Evolutionary conservation across 1,140 invertebrate species (phyloP), one percentile per base, ranked within the genome.

Genomic region (Oreohelix idahoensis): DNA sequence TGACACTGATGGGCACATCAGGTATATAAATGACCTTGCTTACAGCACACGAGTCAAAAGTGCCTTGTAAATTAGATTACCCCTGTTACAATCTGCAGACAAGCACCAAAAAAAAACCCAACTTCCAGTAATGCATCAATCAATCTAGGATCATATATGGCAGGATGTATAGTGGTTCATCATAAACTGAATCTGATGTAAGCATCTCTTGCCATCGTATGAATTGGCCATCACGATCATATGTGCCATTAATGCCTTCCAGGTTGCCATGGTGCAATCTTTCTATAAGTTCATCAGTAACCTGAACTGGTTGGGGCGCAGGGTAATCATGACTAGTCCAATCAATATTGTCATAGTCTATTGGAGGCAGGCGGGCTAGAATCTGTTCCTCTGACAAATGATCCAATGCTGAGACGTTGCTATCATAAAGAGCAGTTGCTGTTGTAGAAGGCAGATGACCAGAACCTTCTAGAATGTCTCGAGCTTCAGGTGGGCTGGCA

Each of bases 151-250:
- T 73, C 69, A 97, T 96, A 94, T 98, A 98, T 94, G 97, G 97
- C 95, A 97, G 94, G 94, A 97, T 96, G 93, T 95, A 95, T 92
- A 97, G 94, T 88, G 94, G 93, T 92, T 96, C 95, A 89, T 94
- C 95, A 92, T 94, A 94, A 89, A 94, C 95, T 87, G 94, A 95
- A 91, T 93, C 94, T 92, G 93, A 94, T 86, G 94, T 94, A 85
- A 95, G 93, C 92, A 95, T 95, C 93, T 97, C 95, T 91, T 96
- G 95, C 96, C 96, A 97, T 93, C 96, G 95, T 84, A 95, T 94
- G 94, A 97, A 97, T 71, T 93, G 91, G 39, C 93, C 92, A 86
- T 94, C 88, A 83, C 87, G 84, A 89, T 95, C 93, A 90, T 92
- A 93, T 86, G 94, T 94, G 75, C 95, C 95, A 93, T 95, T 96